A percentile compares a stretch with the other conserved stretches of the same genome.
phyloP scores from a whole-genome alignment of 2,797 vertebrate species.

The Peromyscus nudipes region DNA sequence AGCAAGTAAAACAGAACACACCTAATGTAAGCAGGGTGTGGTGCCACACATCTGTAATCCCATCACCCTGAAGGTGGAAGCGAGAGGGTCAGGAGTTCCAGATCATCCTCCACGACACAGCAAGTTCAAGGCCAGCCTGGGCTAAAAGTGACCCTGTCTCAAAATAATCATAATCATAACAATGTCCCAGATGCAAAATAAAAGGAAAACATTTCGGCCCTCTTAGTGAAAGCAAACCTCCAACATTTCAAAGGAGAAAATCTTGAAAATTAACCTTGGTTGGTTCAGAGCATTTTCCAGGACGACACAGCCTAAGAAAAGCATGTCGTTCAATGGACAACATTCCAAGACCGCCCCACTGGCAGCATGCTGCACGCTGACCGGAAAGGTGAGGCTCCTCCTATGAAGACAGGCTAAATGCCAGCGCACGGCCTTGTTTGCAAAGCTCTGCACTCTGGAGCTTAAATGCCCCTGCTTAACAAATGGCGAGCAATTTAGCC shows the following conservation, averaged over 20 bases:
- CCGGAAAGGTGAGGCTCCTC: slow-evolving; percentile 27
- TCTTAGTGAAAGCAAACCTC: not conserved
- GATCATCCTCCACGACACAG: not conserved
- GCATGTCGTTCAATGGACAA: not conserved
- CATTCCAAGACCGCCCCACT: not conserved
- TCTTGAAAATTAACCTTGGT: not conserved
- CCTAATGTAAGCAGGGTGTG: not conserved
- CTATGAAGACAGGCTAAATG: slow-evolving; percentile 54
- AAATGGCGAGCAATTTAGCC: slow-evolving; percentile 63
- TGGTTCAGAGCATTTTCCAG: not conserved
- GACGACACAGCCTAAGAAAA: not conserved
- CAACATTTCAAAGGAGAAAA: slow-evolving; percentile 29
- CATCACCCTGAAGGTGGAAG: not conserved
- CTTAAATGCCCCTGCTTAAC: slow-evolving; percentile 74
- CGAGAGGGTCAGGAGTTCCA: not conserved
- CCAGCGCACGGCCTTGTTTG: slow-evolving; percentile 34
- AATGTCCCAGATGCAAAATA: not conserved
- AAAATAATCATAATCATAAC: not conserved
- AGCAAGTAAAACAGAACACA: not conserved
- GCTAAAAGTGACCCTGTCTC: not conserved
- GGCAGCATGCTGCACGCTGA: not conserved
- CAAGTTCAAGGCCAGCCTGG: not conserved
- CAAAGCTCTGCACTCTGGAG: slow-evolving; percentile 60
- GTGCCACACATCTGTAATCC: not conserved
- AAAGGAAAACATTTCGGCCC: slow-evolving; percentile 18